Evolutionary conservation across 2,888 invertebrate species (phyloP).

Genomic region (Halictus quadricinctus): DNA sequence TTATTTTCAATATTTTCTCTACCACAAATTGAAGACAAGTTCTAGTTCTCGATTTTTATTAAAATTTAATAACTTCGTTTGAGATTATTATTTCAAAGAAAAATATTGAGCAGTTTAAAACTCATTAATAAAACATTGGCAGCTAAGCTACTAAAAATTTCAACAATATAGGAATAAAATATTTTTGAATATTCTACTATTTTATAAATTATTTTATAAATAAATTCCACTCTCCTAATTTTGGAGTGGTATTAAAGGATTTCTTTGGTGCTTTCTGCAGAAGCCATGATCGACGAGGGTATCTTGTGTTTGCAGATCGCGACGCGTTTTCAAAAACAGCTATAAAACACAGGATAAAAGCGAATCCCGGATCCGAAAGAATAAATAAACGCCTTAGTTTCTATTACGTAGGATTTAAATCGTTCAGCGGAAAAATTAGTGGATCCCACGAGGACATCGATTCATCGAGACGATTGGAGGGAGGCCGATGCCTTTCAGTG

Average conservation of each 20-base stretch:
- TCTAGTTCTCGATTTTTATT: background rate
- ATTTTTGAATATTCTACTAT: background rate
- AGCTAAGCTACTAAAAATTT: background rate
- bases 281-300: background rate
- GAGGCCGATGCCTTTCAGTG: conserved; percentile 66
- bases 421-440: conserved; percentile 60
- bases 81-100: no score
- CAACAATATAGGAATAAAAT: background rate
- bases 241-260: background rate
- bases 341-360: background rate
- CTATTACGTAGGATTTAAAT: conserved; percentile 40
- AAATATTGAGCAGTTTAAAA: no score
- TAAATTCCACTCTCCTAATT: background rate
- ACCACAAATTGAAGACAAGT: background rate
- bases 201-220: no score
- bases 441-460: conserved; percentile 52
- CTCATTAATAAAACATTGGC: no score
- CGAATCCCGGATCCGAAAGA: background rate
- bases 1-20: background rate
- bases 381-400: conserved; percentile 41
- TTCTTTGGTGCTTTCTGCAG: background rate
- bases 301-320: background rate
- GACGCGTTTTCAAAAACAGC: background rate
- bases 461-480: conserved; percentile 42
- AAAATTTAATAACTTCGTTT: background rate